phyloP scores from a whole-genome alignment of 2,113 vertebrate genomes.

The Paratilapia polleni region DNA sequence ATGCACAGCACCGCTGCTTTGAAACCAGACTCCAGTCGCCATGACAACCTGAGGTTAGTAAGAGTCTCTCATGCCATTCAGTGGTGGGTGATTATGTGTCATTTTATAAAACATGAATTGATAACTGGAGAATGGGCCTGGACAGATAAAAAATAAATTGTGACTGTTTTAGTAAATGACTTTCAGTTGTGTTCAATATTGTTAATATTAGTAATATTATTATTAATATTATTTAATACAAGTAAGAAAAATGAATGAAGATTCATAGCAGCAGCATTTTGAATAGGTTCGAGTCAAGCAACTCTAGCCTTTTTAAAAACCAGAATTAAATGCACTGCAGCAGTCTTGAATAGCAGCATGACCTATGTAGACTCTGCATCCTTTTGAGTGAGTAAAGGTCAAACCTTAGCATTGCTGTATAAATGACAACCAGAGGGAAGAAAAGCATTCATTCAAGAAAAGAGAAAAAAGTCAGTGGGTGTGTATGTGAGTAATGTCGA shows the following conservation, averaged over 20 bases:
- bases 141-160: not conserved
- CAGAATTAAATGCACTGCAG: not conserved
- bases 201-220: not conserved
- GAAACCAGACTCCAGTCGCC: constrained; percentile 93
- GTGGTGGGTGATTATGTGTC: not conserved
- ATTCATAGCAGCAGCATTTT: not conserved
- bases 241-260: not conserved
- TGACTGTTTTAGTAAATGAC: not conserved
- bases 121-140: not conserved
- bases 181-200: not conserved
- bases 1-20: constrained; percentile 90
- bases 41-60: constrained; percentile 92
- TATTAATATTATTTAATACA: not conserved
- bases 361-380: not conserved
- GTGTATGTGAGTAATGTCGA: not conserved
- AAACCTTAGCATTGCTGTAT: not conserved
- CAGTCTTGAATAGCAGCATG: not conserved
- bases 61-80: not conserved
- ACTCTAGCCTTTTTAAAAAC: not conserved
- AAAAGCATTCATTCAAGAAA: not conserved
- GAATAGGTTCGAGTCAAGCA: not conserved
- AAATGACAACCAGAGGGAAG: not conserved
- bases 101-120: not conserved
- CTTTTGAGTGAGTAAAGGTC: constrained; percentile 11
- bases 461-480: not conserved